phyloP scores from a whole-genome alignment of 2,113 vertebrate species.

The Girardinichthys multiradiatus region DNA sequence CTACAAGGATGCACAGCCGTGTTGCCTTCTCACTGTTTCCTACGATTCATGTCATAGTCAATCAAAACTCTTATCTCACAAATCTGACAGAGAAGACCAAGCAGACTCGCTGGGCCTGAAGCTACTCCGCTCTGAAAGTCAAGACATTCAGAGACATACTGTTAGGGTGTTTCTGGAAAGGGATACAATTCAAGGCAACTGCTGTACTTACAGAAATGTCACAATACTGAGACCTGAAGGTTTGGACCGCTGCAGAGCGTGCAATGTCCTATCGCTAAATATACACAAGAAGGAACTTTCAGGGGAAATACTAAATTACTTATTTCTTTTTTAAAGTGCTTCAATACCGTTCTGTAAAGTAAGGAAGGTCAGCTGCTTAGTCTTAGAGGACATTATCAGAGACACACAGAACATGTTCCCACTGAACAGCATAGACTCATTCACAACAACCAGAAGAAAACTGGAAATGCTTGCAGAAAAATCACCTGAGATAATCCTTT shows the following conservation, averaged over 20 bases:
- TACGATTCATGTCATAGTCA: no score
- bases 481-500: slow-evolving; percentile 79
- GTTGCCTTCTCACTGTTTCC: no score
- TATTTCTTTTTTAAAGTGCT: slow-evolving; percentile 96
- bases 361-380: slow-evolving; percentile 32
- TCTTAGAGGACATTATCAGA: slow-evolving; percentile 32
- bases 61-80: no score
- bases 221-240: slow-evolving; percentile 71
- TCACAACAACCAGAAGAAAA: slow-evolving; percentile 72
- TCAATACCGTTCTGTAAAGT: slow-evolving; percentile 77
- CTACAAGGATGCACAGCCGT: no score
- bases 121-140: no score
- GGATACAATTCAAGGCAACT: slow-evolving; percentile 81
- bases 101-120: no score
- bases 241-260: slow-evolving; percentile 54
- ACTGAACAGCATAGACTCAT: slow-evolving; percentile 46
- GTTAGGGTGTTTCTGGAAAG: slow-evolving; percentile 69
- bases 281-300: slow-evolving; percentile 74
- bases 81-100: no score
- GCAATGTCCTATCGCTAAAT: slow-evolving; percentile 45
- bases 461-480: slow-evolving; percentile 76
- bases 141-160: not conserved
- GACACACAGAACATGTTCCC: slow-evolving; percentile 66
- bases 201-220: slow-evolving; percentile 72
- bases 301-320: slow-evolving; percentile 87